phyloP scores from a whole-genome alignment of 2,888 invertebrate genomes.

The Adela reaumurella region DNA sequence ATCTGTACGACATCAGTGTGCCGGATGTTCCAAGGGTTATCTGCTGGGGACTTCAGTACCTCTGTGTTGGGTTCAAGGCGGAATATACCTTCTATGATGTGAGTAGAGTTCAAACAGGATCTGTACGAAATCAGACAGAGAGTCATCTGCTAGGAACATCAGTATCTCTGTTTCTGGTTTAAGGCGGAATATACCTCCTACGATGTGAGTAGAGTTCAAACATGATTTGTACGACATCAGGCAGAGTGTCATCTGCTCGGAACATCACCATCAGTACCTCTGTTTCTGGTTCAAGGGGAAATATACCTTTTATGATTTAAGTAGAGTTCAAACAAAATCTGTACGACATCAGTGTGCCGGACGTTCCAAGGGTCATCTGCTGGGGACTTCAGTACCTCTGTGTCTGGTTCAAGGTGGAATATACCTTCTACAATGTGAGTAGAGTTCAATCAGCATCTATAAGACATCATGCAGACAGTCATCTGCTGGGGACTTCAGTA shows the following conservation, averaged over 20 bases:
- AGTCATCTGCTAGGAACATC: conserved; percentile 76
- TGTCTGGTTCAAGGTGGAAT: conserved; percentile 83
- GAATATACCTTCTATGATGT: conserved; percentile 78
- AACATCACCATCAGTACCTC: conserved; percentile 75
- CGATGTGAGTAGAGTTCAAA: conserved; percentile 52
- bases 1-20: conserved; percentile 69
- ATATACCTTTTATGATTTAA: conserved; percentile 72
- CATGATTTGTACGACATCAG: conserved; percentile 70
- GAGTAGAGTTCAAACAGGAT: conserved; percentile 52
- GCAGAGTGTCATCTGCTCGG: conserved; percentile 79
- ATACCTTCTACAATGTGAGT: conserved; percentile 70
- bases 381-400: conserved; percentile 85
- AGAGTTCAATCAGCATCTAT: conserved; percentile 66
- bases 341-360: conserved; percentile 72
- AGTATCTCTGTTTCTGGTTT: conserved; percentile 82
- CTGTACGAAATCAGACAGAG: conserved; percentile 74
- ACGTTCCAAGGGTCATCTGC: conserved; percentile 74
- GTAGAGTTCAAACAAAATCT: conserved; percentile 68
- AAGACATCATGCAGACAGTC: conserved; percentile 75
- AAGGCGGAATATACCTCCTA: conserved; percentile 77
- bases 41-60: conserved; percentile 78
- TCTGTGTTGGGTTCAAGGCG: conserved; percentile 83
- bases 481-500: conserved; percentile 80
- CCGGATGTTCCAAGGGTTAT: conserved; percentile 78
- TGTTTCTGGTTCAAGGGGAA: conserved; percentile 85